Evolutionary conservation across 1,140 invertebrate genomes (phyloP), one percentile per base, ranked within the genome.

Genomic region (Hydropsyche tenuis): DNA sequence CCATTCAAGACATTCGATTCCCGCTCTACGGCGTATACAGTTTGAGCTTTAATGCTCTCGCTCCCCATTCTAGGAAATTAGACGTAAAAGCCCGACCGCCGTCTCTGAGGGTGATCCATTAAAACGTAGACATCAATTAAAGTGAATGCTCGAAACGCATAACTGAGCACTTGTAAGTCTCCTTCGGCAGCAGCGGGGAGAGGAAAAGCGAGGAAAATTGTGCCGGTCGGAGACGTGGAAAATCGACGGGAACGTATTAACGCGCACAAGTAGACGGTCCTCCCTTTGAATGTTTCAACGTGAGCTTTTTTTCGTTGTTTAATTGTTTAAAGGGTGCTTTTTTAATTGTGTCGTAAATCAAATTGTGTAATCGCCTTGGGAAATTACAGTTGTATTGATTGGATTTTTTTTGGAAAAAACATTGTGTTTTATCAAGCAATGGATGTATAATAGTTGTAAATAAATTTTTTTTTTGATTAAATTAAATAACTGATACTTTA

Each of bases 111-210:
- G 63, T 25, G 63, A 65, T 69, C 66, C 66, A 69, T 69, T 69
- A 69, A 69, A 69, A 69, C 45, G 45, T 69, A 71, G 69, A 71
- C 69, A 60, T 71, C 69, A 71, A 71, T 71, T 71, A 72, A 63
- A 72, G 53, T 30, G 51, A 72, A 63, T 43, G 56, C 60, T 72
- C 30, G 20, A 72, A 72, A 62, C 51, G 53, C 69, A 70, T 71
- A 60, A 56, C 37, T 71, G 63, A 65, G 37, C 63, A 65, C 63
- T 65, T 65, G 63, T 65, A 65, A 65, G 63, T 25, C 63, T 65
- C 23, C 56, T 12, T 60, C 56, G 18, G 56, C 22, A 25, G 56
- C 56, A 25, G 20, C 30, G 12, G 18, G 30, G 63, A 18, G 30
- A 18, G 16, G 20, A 20, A 16, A 16, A 16, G 48, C 48, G 3